Evolutionary conservation across 2,888 invertebrate genomes (phyloP).

Genomic region (Palloptera scutellata): DNA sequence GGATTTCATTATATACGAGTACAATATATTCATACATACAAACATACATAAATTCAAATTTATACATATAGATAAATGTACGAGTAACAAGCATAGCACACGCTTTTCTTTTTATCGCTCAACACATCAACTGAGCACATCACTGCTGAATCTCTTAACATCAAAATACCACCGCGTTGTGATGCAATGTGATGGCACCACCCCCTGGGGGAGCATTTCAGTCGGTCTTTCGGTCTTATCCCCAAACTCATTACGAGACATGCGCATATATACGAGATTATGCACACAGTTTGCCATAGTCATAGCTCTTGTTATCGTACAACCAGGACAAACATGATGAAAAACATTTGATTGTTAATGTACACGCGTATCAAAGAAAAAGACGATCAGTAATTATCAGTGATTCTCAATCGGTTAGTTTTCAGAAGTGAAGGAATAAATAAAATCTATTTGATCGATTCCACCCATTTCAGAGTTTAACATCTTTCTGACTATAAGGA

Average conservation of each 20-base stretch:
- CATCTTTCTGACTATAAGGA: too few species aligned
- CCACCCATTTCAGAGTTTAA: too few species aligned
- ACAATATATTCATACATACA: neutral
- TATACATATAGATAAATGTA: neutral
- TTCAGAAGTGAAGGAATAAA: too few species aligned
- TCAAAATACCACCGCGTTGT: constrained; percentile 41
- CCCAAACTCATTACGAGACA: constrained; percentile 34
- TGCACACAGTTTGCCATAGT: neutral
- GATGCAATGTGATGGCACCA: constrained; percentile 11
- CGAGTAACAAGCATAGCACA: neutral
- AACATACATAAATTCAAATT: neutral
- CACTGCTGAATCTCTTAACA: constrained; percentile 49
- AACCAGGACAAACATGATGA: constrained; percentile 29
- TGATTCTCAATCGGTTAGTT: too few species aligned
- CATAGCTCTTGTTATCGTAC: constrained; percentile 6
- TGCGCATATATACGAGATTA: neutral
- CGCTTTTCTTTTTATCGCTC: constrained; percentile 44
- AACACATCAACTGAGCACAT: constrained; percentile 31
- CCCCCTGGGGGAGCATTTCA: constrained; percentile 24
- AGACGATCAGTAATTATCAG: too few species aligned
- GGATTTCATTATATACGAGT: constrained; percentile 7
- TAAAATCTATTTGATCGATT: too few species aligned
- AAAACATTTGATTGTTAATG: constrained; percentile 51
- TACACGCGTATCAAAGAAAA: too few species aligned
- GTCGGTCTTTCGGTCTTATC: constrained; percentile 4